Base-by-base conservation (phyloP, 2,888 invertebrate genomes). In the Plutella xylostella region DNA sequence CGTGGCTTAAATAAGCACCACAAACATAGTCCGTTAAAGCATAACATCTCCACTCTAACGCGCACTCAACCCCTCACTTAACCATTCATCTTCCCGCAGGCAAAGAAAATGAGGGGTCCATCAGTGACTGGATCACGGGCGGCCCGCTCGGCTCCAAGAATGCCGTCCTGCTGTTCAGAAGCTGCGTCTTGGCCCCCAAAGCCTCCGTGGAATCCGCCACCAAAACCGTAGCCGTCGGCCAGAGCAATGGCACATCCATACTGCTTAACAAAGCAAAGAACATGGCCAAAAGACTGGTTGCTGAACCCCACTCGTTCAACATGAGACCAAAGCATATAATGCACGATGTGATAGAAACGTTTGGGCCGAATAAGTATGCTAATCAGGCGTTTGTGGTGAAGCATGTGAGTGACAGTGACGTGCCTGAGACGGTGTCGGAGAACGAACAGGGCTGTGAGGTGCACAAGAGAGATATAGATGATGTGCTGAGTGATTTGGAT, bases 101-200 rank as follows among this genome's bases (percentile, higher is more conserved):
- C 19, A 40, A 42, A 31, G 68, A 72, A 42, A 65, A 63, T 40
- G 75, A 77, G 20, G 77, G 69, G 2, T 71, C 69, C 45, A 45
- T 80, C 30, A 52, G 73, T 9, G 83, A 82, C 58, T 88, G 88
- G 88, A 65, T 88, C 45, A 82, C 86, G 25, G 87, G 88, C 45
- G 88, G 88, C 15, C 80, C 76, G 21, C 56, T 87, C 52, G 91
- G 91, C 17, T 85, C 89, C 2, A 88, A 87, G 46, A 88, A 85
- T 45, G 86, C 90, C 3, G 86, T 90, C 40, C 77, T 91, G 44
- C 84, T 90, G 40, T 91, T 91, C 71, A 80, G 89, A 55, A 89
- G 90, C 57, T 86, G 87, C 52, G 88, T 88, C 37, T 71, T 89
- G 50, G 89, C 88, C 1, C 55, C 69, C 17, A 72, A 76, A 1